These are phyloP conservation scores for Heliconius himera DNA, from an alignment of 1,140 invertebrate species.

Conservation along the genomic window DNA sequence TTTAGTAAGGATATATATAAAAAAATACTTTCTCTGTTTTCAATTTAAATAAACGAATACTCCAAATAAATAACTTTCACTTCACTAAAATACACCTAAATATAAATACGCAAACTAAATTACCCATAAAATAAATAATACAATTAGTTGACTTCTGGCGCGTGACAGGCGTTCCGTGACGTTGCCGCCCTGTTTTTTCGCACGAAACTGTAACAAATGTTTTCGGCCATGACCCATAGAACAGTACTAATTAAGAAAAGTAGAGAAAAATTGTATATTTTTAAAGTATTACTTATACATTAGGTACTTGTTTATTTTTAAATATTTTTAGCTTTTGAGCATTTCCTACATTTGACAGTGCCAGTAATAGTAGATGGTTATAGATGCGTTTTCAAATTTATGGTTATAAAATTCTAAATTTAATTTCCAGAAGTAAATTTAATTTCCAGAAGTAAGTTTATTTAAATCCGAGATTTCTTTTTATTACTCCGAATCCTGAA, in stretches of 20 bases:
- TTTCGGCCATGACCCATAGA: conserved; percentile 43
- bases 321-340: not conserved
- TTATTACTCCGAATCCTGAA: too few relatives aligned
- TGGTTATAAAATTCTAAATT: too few relatives aligned
- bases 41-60: not conserved
- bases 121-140: conserved; percentile 32
- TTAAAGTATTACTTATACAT: not conserved
- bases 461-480: too few relatives aligned
- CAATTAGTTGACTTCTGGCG: conserved; percentile 41
- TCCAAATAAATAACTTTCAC: not conserved
- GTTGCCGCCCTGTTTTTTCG: conserved; percentile 42
- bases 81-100: not conserved
- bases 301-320: too few relatives aligned
- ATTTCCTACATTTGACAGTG: too few relatives aligned
- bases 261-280: conserved; percentile 44
- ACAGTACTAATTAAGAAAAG: conserved; percentile 20
- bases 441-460: too few relatives aligned
- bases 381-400: too few relatives aligned
- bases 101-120: not conserved
- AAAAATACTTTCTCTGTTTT: not conserved
- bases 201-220: conserved; percentile 49
- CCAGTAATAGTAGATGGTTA: too few relatives aligned
- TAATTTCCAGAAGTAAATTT: too few relatives aligned
- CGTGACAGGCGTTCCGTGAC: conserved; percentile 51
- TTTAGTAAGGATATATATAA: too few relatives aligned